Conservation (phyloP, 2,888 invertebrate species). For the Synergus japonicus region DNA sequence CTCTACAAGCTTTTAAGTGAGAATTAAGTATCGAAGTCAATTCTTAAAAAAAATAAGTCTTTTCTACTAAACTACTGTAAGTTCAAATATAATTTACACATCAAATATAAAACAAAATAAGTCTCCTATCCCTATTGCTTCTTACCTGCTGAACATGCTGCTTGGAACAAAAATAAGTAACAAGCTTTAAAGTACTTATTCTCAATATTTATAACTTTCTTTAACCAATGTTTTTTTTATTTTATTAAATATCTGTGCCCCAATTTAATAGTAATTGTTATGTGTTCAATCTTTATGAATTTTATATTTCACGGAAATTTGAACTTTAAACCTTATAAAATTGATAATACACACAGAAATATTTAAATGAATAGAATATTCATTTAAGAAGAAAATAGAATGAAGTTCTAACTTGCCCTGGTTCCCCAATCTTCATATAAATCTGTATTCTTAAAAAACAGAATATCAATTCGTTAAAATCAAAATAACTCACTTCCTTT, state of each 20-base stretch:
- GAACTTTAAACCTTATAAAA: too few relatives aligned
- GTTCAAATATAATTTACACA: background rate
- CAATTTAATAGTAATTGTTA: too few relatives aligned
- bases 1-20: too few relatives aligned
- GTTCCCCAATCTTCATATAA: background rate
- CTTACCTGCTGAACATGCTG: conserved; percentile 75
- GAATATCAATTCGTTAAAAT: background rate
- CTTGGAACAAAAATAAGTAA: conserved; percentile 63
- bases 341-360: too few relatives aligned
- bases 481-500: conserved; percentile 86
- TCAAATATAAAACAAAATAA: background rate
- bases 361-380: background rate
- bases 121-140: conserved; percentile 41
- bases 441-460: background rate
- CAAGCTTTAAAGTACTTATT: background rate
- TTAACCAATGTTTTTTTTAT: background rate
- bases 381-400: conserved; percentile 6
- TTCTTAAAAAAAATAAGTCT: background rate
- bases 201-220: background rate
- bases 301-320: too few relatives aligned
- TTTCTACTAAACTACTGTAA: background rate
- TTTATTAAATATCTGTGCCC: background rate
- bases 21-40: background rate
- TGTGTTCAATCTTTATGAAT: too few relatives aligned
- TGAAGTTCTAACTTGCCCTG: background rate